These are phyloP conservation scores for Pygoscelis antarcticus DNA, from an alignment of 2,113 vertebrate species.

Conservation along the genomic window DNA sequence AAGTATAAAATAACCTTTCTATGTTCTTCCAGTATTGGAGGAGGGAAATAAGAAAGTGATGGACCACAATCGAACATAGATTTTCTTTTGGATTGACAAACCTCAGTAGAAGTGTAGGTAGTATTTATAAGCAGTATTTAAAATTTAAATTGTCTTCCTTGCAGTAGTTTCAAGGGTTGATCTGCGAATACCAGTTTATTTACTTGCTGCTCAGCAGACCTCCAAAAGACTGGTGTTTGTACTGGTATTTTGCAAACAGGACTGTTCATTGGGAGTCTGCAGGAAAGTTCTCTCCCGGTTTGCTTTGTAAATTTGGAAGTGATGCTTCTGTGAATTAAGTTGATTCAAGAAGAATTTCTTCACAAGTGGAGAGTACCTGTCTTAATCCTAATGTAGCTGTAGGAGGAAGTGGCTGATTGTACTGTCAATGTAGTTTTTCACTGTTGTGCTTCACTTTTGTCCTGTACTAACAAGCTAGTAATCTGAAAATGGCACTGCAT, in stretches of 20 bases:
- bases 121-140: background rate
- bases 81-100: background rate
- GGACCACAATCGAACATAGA: background rate
- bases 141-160: background rate
- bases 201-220: background rate
- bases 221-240: background rate
- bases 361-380: background rate
- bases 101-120: background rate
- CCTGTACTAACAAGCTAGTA: background rate
- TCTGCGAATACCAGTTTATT: background rate
- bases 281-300: background rate
- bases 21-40: background rate
- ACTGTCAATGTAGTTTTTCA: background rate
- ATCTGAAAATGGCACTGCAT: background rate
- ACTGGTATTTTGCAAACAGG: background rate
- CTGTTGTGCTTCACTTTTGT: background rate
- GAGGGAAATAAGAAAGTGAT: background rate
- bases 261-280: background rate
- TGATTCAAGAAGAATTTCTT: background rate
- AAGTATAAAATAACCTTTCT: background rate
- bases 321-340: background rate
- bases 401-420: background rate
- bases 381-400: background rate
- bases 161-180: background rate
- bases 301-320: background rate